These are phyloP conservation scores for Pseudomyrmex sp. DNA, from an alignment of 1,140 invertebrate species.

Conservation along the genomic window DNA sequence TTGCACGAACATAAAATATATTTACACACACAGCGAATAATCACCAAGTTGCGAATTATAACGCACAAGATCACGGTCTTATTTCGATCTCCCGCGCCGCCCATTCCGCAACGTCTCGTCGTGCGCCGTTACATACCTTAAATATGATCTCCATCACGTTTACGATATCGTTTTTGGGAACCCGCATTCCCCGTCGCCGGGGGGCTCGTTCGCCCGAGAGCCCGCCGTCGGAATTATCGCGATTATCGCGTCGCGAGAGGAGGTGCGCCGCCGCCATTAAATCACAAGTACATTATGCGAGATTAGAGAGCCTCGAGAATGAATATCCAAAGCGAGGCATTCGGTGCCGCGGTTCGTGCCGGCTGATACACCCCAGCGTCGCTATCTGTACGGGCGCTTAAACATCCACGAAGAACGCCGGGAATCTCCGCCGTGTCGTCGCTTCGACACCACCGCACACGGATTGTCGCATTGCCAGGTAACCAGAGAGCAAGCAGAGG, in stretches of 20 bases:
- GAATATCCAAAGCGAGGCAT: slow-evolving; percentile 76
- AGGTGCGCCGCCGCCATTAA: slow-evolving; percentile 71
- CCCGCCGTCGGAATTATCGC: slow-evolving; percentile 27
- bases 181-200: neutral
- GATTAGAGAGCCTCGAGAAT: slow-evolving; percentile 82
- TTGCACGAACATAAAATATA: neutral
- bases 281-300: slow-evolving; percentile 81
- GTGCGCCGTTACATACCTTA: neutral
- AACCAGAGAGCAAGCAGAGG: neutral
- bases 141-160: slow-evolving; percentile 35
- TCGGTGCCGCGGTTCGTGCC: slow-evolving; percentile 67
- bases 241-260: slow-evolving; percentile 46
- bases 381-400: slow-evolving; percentile 70
- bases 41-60: neutral
- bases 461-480: slow-evolving; percentile 31
- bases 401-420: slow-evolving; percentile 75
- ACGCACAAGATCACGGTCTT: neutral
- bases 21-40: neutral
- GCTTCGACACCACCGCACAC: slow-evolving; percentile 51
- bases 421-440: slow-evolving; percentile 59
- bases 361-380: slow-evolving; percentile 64
- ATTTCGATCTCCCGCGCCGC: slow-evolving; percentile 14
- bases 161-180: slow-evolving; percentile 43
- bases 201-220: neutral
- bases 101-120: neutral